Percentiles rank a stretch among this genome's conserved stretches.
Evolutionary conservation across 1,140 invertebrate species (phyloP).

Genomic region (Heliconius congener): DNA sequence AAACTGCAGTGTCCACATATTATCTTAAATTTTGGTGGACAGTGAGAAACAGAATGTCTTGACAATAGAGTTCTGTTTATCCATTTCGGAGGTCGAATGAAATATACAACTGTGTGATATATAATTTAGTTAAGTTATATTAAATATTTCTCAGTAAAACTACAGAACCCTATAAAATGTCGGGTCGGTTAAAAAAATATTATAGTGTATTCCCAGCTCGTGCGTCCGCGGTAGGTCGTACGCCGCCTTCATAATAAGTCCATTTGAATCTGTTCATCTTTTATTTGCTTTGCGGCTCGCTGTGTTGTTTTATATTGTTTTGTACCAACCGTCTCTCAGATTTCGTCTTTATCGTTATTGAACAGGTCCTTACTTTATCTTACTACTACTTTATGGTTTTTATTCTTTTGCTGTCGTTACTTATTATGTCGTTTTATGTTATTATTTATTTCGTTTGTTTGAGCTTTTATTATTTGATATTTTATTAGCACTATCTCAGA

Average conservation of each 20-base stretch:
- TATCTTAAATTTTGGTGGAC: no score
- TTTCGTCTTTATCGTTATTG: slow-evolving; percentile 26
- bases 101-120: no score
- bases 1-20: no score
- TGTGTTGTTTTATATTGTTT: slow-evolving; percentile 26
- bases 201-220: slow-evolving; percentile 34
- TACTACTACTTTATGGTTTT: not conserved
- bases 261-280: slow-evolving; percentile 60
- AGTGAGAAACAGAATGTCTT: no score
- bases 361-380: not conserved
- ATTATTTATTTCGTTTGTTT: not conserved
- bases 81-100: no score
- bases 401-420: not conserved
- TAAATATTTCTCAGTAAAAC: not conserved
- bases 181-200: slow-evolving; percentile 28
- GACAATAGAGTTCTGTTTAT: no score
- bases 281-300: slow-evolving; percentile 41
- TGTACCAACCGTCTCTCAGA: slow-evolving; percentile 20
- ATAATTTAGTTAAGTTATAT: not conserved
- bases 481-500: no score
- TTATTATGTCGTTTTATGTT: not conserved
- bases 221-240: slow-evolving; percentile 54
- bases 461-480: not conserved
- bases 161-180: not conserved
- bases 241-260: slow-evolving; percentile 61